Percentiles rank a stretch among this genome's conserved stretches.
phyloP scores from a whole-genome alignment of 2,797 vertebrate genomes.

The Cercopithecus neglectus region DNA sequence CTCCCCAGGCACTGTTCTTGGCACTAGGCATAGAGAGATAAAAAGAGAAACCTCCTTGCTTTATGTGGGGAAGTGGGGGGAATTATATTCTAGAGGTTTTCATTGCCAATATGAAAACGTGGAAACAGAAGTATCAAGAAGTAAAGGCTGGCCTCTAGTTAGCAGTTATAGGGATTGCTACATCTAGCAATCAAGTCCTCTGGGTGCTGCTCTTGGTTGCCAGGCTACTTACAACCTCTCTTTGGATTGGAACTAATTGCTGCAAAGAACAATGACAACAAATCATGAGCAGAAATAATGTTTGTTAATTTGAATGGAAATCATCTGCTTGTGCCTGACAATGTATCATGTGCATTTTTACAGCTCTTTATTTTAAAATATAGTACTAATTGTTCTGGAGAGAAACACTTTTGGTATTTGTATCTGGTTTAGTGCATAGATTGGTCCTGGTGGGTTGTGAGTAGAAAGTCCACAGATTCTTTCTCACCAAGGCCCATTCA shows the following conservation, averaged over 20 bases:
- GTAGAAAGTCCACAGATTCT: constrained; percentile 1
- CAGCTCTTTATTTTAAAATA: not conserved
- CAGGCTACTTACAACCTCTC: not conserved
- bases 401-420: not conserved
- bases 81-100: not conserved
- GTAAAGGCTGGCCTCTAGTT: not conserved
- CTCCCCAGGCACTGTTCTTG: not conserved
- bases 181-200: not conserved
- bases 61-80: not conserved
- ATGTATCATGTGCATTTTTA: not conserved
- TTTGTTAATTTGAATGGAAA: not conserved
- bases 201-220: not conserved
- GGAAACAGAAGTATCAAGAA: not conserved
- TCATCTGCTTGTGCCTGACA: not conserved
- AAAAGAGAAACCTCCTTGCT: not conserved
- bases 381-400: not conserved
- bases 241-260: not conserved
- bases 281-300: not conserved
- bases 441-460: not conserved
- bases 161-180: not conserved
- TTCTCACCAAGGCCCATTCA: not conserved
- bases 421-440: not conserved
- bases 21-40: not conserved
- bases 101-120: not conserved
- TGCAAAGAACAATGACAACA: not conserved